These are phyloP conservation scores for Diuraphis noxia DNA, from an alignment of 1,140 invertebrate species.

Conservation along the genomic window DNA sequence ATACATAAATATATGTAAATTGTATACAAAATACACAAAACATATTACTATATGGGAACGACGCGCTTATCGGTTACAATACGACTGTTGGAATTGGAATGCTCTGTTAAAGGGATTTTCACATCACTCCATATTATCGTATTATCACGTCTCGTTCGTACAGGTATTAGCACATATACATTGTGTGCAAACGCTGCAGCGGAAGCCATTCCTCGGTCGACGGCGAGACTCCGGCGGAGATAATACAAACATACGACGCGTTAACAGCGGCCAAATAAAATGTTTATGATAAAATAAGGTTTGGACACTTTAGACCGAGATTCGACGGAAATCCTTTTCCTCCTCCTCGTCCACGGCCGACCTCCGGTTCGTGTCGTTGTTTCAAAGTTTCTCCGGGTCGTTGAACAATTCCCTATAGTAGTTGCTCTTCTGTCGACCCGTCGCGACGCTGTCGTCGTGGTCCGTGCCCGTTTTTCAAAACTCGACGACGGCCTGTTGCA, in stretches of 20 bases:
- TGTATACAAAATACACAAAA: no score
- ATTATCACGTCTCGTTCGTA: neutral
- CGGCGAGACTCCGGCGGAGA: neutral
- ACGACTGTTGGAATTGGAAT: neutral
- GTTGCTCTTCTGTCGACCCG: neutral
- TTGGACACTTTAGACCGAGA: conserved; percentile 1
- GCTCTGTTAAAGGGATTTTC: neutral
- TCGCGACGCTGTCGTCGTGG: neutral
- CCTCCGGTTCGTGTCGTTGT: neutral
- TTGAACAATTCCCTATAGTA: neutral
- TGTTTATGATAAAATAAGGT: neutral
- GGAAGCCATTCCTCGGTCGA: neutral
- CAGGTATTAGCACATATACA: neutral
- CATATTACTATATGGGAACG: neutral
- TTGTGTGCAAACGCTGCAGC: neutral
- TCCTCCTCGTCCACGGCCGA: neutral
- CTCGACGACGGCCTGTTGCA: conserved; percentile 19
- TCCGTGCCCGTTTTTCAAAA: neutral
- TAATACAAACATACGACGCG: neutral
- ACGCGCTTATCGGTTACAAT: neutral
- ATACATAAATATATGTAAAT: no score
- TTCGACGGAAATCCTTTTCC: neutral
- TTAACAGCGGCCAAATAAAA: neutral
- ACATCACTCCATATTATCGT: neutral
- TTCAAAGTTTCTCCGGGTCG: conserved; percentile 1